These are phyloP conservation scores for Vulpes lagopus DNA, from an alignment of 2,113 vertebrate species.

Conservation along the genomic window DNA sequence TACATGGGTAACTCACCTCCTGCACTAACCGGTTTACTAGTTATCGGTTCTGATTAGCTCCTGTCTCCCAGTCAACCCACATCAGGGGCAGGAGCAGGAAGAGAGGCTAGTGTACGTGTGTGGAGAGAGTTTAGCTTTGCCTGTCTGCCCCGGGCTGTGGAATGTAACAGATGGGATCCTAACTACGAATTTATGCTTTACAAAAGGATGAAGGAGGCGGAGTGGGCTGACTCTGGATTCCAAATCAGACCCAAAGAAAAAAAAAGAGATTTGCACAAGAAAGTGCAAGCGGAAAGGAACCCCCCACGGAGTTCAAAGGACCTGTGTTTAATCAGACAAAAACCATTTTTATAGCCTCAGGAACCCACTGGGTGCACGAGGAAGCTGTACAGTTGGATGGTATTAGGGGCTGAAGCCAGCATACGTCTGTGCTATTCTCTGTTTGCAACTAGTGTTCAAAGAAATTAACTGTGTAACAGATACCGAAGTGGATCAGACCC, in stretches of 20 bases:
- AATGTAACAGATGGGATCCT: constrained; percentile 80
- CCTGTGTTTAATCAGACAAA: constrained; percentile 68
- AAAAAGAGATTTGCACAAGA: constrained; percentile 61
- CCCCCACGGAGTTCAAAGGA: constrained; percentile 84
- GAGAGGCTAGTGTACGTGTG: not conserved
- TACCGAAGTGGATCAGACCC: not conserved
- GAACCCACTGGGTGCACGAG: constrained; percentile 22
- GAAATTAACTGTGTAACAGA: not conserved
- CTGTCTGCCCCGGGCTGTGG: constrained; percentile 77
- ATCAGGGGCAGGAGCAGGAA: constrained; percentile 25
- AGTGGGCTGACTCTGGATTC: constrained; percentile 64
- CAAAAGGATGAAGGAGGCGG: constrained; percentile 42
- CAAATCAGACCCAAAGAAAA: constrained; percentile 64
- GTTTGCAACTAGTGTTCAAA: constrained; percentile 27
- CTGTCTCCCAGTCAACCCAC: not conserved
- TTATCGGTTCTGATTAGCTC: not conserved
- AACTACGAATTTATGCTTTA: constrained; percentile 70
- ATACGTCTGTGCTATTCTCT: not conserved
- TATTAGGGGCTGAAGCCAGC: constrained; percentile 30
- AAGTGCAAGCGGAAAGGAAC: constrained; percentile 67
- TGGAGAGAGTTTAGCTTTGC: constrained; percentile 76
- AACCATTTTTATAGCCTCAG: constrained; percentile 66
- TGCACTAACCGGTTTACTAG: not conserved
- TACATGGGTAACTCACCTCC: not conserved
- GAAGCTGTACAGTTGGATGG: constrained; percentile 54